Evolutionary conservation across 2,113 vertebrate species (phyloP), one percentile per base, ranked within the genome.

Genomic region (Centropus bengalensis): DNA sequence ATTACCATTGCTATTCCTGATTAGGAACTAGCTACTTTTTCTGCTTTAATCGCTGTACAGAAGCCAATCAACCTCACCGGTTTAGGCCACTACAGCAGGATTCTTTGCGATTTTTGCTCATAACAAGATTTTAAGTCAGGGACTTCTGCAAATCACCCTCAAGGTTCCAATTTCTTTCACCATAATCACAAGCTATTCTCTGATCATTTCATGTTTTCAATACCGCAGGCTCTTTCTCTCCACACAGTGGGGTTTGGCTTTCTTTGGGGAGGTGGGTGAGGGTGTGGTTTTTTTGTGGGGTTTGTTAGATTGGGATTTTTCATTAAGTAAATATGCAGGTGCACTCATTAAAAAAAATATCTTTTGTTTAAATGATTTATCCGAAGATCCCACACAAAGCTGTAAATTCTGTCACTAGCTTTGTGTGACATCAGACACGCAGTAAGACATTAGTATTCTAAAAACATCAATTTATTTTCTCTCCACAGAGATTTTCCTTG

Each of bases 241-340:
- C 2, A 1, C 26, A 64, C 13, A 18, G 19, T 17, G 12, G 2
- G 38, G 32, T 62, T 27, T 23, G 10, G 5, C 5, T 4, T 26
- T 22, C 40, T 47, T 18, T 36, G 36, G 36, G 7, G 36, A 36
- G 36, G 36, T 36, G 7, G 52, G 52, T 45, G 9, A 4, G 52
- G 27, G 51, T 8, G 4, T 28, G 20, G 10, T 45, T 68, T 74
- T 74, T 86, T 8, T 14, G 18, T 2, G 20, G 30, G 1, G 20
- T 22, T 84, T 36, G 24, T 47, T 71, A 21, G 18, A 18, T n/a
- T 58, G 18, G 33, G 3, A 0, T 33, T 38, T 64, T 89, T 67
- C 32, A 12, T 64, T 17, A 93, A 60, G 4, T 27, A 38, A 76
- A 26, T 67, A 66, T 30, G 44, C 20, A 75, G 86, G 11, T 51